Percentiles rank a stretch among this genome's conserved stretches.
Conservation (phyloP, 2,113 vertebrate species). For the Corythoichthys intestinalis region DNA sequence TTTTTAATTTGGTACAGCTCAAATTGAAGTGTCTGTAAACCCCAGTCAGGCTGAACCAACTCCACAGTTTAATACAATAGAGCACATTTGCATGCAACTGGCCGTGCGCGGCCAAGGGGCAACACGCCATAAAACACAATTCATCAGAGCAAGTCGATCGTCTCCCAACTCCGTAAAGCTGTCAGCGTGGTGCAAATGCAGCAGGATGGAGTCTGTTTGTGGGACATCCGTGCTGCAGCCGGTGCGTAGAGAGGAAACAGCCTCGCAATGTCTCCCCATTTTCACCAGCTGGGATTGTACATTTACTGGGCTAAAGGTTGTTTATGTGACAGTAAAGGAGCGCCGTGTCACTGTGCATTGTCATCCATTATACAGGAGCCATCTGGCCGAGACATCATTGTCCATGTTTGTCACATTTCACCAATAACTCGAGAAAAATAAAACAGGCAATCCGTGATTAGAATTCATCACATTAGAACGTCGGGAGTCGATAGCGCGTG, state of each 20-base stretch:
- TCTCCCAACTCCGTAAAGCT: slow-evolving; percentile 65
- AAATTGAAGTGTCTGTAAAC: neutral
- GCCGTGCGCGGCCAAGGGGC: slow-evolving; percentile 42
- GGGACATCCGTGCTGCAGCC: slow-evolving; percentile 30
- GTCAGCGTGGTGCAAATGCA: slow-evolving; percentile 70
- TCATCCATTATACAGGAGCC: slow-evolving; percentile 27
- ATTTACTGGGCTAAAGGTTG: slow-evolving; percentile 1
- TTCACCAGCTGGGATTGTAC: neutral
- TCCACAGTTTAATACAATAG: slow-evolving; percentile 43
- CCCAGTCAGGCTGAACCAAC: neutral
- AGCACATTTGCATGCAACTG: slow-evolving; percentile 55
- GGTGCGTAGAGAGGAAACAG: slow-evolving; percentile 9
- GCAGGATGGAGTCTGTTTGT: slow-evolving; percentile 55
- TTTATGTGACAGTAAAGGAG: slow-evolving; percentile 18
- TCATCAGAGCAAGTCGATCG: slow-evolving; percentile 55
- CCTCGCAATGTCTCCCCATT: neutral
- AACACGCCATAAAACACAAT: slow-evolving; percentile 47
- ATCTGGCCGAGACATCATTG: slow-evolving; percentile 16
- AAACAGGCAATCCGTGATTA: neutral
- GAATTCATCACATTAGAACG: neutral
- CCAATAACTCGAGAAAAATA: slow-evolving; percentile 23
- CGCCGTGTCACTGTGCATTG: slow-evolving; percentile 6
- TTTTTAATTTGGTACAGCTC: no score
- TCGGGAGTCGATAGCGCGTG: neutral
- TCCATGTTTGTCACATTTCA: slow-evolving; percentile 8